These are phyloP conservation scores for Drosophila burlai DNA, from an alignment of 1,140 invertebrate species.

Conservation along the genomic window DNA sequence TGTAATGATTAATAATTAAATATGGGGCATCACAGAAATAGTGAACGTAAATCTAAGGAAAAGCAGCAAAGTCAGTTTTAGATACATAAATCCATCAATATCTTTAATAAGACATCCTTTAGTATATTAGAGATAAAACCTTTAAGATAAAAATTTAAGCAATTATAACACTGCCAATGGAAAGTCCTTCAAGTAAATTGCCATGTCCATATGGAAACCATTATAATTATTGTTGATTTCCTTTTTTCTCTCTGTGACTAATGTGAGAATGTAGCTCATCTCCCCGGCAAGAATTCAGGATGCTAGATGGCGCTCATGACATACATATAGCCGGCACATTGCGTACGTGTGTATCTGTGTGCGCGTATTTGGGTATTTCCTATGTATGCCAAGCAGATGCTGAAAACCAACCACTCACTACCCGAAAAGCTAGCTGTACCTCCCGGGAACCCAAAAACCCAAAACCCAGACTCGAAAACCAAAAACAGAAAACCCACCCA, in stretches of 20 bases:
- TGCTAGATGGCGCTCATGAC: slow-evolving; percentile 78
- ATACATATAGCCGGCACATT: slow-evolving; percentile 66
- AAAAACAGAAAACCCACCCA: slow-evolving; percentile 49
- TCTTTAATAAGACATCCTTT: too few species aligned
- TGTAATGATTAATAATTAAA: not conserved
- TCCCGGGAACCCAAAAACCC: slow-evolving; percentile 57
- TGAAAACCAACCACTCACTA: slow-evolving; percentile 76
- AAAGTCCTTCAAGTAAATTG: slow-evolving; percentile 2
- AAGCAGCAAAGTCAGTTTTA: too few species aligned
- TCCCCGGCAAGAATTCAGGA: slow-evolving; percentile 36
- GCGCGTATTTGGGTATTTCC: slow-evolving; percentile 30
- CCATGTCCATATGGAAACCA: slow-evolving; percentile 19
- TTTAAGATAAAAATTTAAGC: not conserved
- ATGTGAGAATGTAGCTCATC: slow-evolving; percentile 71
- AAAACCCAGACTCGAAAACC: slow-evolving; percentile 42
- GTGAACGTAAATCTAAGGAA: too few species aligned
- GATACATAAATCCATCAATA: too few species aligned
- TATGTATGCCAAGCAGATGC: slow-evolving; percentile 76
- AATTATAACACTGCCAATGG: not conserved
- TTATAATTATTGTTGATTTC: not conserved
- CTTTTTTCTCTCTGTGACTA: slow-evolving; percentile 17
- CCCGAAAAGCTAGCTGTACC: slow-evolving; percentile 68
- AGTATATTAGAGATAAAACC: not conserved
- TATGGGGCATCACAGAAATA: not conserved
- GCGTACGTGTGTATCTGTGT: slow-evolving; percentile 30